phyloP scores from a whole-genome alignment of 2,888 invertebrate species.

The Adelphocoris suturalis region DNA sequence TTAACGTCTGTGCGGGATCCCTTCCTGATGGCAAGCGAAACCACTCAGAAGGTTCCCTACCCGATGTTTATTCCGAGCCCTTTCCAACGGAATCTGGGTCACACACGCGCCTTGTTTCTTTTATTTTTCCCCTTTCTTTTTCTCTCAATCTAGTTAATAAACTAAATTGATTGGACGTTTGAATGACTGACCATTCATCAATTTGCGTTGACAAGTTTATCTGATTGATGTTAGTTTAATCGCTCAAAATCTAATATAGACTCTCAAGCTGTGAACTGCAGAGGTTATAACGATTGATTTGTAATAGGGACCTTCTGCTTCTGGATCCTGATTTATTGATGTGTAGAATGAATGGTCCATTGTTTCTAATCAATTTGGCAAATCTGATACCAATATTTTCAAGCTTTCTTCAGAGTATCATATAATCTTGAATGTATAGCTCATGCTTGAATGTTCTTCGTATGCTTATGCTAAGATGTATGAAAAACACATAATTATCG shows the following conservation, averaged over 20 bases:
- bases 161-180: background rate
- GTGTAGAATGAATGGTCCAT: too few species aligned
- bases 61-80: background rate
- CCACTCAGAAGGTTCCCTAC: constrained; percentile 1
- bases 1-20: background rate
- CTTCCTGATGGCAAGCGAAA: background rate
- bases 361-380: too few species aligned
- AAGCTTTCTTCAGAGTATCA: too few species aligned
- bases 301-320: too few species aligned
- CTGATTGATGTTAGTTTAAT: constrained; percentile 5
- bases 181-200: background rate
- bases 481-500: too few species aligned
- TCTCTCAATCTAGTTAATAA: background rate
- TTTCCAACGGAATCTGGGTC: background rate
- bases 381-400: too few species aligned
- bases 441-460: too few species aligned
- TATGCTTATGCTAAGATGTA: too few species aligned
- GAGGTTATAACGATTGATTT: too few species aligned
- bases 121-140: background rate
- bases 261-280: background rate
- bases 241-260: background rate
- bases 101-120: constrained; percentile 7
- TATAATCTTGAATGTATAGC: too few species aligned
- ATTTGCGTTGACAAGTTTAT: constrained; percentile 14
- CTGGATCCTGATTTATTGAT: too few species aligned